Evolutionary conservation across 2,797 vertebrate genomes (phyloP), one percentile per base, ranked within the genome.

Genomic region (Siniperca obscura): DNA sequence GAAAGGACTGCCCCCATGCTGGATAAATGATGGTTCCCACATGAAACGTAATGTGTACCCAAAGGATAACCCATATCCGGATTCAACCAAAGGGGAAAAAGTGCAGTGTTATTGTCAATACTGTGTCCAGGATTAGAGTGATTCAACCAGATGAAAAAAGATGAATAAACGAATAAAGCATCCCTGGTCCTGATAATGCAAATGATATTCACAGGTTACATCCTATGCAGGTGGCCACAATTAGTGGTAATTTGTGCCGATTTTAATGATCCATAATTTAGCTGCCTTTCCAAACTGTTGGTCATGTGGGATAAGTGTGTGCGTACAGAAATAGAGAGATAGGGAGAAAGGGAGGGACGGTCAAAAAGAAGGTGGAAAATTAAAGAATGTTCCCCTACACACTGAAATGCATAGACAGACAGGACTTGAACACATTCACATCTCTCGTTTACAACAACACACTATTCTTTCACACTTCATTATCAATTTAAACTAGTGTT

Each of bases 251-350:
- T 96, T 95, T 95, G 89, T 93, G 91, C 86, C 90, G 81, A 96
- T 90, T 93, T 96, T 96, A 96, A 97, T 96, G 95, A 96, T 94
- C 91, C 94, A 92, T 94, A 94, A 95, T 96, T 94, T 93, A 91
- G 88, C 82, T 90, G 74, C 84, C 88, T 93, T 90, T 88, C 86
- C 86, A 89, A 90, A 86, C 70, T 81, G 75, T 74, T 83, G 82
- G 80, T 84, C 80, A 82, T 83, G 83, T 80, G 80, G 87, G 83
- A 87, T 76, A 76, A 82, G 75, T 78, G 22, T 77, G 65, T 78
- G 71, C 44, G 67, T 74, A 50, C 3, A 53, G 21, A 62, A 50
- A 36, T 36, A 56, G 27, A 55, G 53, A 69, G 62, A 65, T 2
- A 7, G 13, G 10, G n/a, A 27, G 40, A n/a, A 34, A 3, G 8